Base-by-base conservation (phyloP, 2,888 invertebrate genomes). In the Ectemnius lituratus region DNA sequence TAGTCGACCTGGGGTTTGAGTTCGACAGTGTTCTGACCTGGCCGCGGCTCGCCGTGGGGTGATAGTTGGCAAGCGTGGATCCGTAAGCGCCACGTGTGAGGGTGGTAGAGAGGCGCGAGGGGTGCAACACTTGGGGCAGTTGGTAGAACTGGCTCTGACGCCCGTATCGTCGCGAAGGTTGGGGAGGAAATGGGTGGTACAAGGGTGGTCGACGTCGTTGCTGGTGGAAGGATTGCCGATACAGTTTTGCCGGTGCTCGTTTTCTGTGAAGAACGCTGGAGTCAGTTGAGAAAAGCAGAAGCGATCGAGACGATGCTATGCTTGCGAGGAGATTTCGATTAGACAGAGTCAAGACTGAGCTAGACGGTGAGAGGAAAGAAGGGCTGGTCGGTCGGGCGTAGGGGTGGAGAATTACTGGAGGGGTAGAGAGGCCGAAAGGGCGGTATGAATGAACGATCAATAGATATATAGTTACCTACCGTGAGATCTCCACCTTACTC, bases 371-470 rank as follows among this genome's bases (percentile, higher is more conserved):
- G 56, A 37, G 58, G 47, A 37, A 71, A 69, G 65, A 75, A 71
- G 28, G 73, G 73, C 61, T 75, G 71, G 60, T 64, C 76, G 70
- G 74, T 45, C n/a, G 64, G 63, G 18, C 27, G 13, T 18, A 11
- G 60, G 59, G 18, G 23, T 67, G 46, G 72, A 37, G 68, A 62
- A 67, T 71, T 76, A 23, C 70, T 63, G 78, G 67, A 70, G 78
- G 73, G 65, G 67, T 79, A 80, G 74, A 73, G 83, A 81, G 80
- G 82, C 73, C 73, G 83, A 84, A 85, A 88, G 87, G 87, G 87
- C 85, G 85, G 86, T 84, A 89, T 89, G 89, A 89, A 89, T 89
- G 89, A 89, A 89, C 88, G 89, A 89, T 89, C 89, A 85, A 89
- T 89, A 89, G 88, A 86, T 86, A 89, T 89, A 89, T 89, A 89